Conservation (phyloP, 2,888 invertebrate species). For the Pachydiplax longipennis region DNA sequence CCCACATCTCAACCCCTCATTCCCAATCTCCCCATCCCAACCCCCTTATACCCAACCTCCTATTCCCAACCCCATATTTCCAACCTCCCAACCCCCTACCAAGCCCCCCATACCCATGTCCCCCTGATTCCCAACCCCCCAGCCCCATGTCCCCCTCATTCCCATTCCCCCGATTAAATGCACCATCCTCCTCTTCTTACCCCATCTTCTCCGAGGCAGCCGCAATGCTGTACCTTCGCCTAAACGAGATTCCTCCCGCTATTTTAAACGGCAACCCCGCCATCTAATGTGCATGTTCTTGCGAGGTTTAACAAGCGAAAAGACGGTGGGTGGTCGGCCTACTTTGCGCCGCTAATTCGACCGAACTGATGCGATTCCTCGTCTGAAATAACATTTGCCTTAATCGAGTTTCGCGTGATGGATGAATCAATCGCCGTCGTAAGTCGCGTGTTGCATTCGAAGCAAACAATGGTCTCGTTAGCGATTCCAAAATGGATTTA, state of each 20-base stretch:
- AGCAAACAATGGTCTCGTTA: no score
- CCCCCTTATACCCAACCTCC: no score
- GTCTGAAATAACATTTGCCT: not conserved
- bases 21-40: no score
- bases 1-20: no score
- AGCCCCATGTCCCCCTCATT: no score
- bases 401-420: not conserved
- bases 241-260: slow-evolving; percentile 27
- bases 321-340: not conserved
- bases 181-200: not conserved
- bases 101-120: not conserved
- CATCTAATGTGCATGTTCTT: not conserved
- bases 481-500: no score
- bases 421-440: not conserved
- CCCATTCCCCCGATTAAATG: not conserved
- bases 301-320: not conserved
- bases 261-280: not conserved
- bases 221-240: not conserved
- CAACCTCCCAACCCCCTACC: no score
- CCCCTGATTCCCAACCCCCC: no score
- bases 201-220: not conserved
- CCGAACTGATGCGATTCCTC: not conserved
- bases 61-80: no score
- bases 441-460: no score
- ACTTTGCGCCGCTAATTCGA: not conserved